A percentile compares a stretch with the other conserved stretches of the same genome.
Evolutionary conservation across 1,140 invertebrate genomes (phyloP).

Genomic region (Ostrea edulis): DNA sequence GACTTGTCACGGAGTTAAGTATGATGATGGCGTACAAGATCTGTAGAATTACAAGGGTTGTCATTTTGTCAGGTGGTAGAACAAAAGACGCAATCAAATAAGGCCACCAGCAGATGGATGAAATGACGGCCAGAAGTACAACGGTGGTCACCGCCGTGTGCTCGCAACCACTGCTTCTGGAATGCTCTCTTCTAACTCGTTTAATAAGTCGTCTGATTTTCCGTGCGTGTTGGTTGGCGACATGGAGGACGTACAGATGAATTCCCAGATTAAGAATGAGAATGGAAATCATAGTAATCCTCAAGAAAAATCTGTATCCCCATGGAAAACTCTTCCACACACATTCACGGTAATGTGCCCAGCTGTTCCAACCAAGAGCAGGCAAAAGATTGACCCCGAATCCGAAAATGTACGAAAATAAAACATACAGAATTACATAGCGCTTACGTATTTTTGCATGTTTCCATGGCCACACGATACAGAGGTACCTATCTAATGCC

Average conservation of each 20-base stretch:
- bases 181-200: neutral
- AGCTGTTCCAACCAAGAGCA: neutral
- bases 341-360: neutral
- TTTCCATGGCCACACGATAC: constrained; percentile 16
- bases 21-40: constrained; percentile 12
- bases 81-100: neutral
- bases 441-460: neutral
- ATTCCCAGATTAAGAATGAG: neutral
- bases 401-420: neutral
- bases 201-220: constrained; percentile 10
- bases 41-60: neutral
- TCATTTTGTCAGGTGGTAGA: neutral
- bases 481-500: constrained; percentile 5
- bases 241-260: neutral
- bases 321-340: neutral
- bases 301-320: neutral
- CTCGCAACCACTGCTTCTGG: neutral
- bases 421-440: neutral
- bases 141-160: constrained; percentile 7
- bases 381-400: neutral
- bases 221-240: neutral
- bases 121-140: neutral
- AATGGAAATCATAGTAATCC: neutral
- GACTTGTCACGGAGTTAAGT: neutral
- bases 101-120: neutral